Base-by-base conservation (phyloP, 2,797 vertebrate genomes). In the Acanthurus leucopareius region DNA sequence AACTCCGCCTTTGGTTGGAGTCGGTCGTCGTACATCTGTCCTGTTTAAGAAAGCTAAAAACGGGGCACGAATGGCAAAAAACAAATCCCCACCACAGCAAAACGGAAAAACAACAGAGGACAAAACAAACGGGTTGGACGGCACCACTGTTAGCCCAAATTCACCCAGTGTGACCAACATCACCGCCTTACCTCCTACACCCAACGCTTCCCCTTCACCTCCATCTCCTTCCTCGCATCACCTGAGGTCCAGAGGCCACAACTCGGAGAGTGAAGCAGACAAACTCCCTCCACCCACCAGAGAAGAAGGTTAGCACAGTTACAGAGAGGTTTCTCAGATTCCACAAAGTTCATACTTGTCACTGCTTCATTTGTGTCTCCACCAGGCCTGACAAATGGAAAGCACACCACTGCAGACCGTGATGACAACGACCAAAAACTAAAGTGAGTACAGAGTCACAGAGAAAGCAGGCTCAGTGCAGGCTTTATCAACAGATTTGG, bases 1-100 rank as follows among this genome's bases (percentile, higher is more conserved):
- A 47, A 76, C 77, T 52, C 92, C 70, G 62, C 92, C 59, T 74
- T 91, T 92, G 86, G 92, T 87, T 0, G 96, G 95, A 0, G 97
- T 97, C 19, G 97, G 97, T 48, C 96, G 97, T 5, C 96, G 97
- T 60, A 98, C 97, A 0, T 97, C 98, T 0, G 92, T 98, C 63
- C 94, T 98, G 56, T 98, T 98, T 79, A 98, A 96, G 91, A 99
- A 99, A 88, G 97, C 97, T 44, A 98, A 97, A 93, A 99, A 98
- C 0, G 97, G 97, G 13, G 92, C 94, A 20, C 95, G 97, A 71
- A 85, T 94, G 61, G 94, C 91, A 7, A 96, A 95, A 75, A 94
- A 85, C 65, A 95, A 95, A 58, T 94, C 95, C 1, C 80, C 93
- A 4, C 83, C 93, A 1, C 83, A 95, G 79, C 95, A 96, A 79